These are phyloP conservation scores for Toxostoma redivivum DNA, from an alignment of 2,113 vertebrate genomes.

Conservation along the genomic window DNA sequence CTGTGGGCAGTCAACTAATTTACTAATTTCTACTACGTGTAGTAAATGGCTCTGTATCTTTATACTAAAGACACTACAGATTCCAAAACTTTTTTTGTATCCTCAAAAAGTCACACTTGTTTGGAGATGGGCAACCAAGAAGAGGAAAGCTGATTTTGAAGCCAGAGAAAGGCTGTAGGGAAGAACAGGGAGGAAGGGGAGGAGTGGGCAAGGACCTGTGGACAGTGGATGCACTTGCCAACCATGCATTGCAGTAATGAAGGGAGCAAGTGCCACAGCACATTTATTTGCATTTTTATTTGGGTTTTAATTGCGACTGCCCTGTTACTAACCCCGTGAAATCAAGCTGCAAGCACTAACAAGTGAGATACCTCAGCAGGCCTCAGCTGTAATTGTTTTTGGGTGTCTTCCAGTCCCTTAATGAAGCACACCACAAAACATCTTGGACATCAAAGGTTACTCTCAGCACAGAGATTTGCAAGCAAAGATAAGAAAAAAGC, in stretches of 20 bases:
- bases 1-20: background rate
- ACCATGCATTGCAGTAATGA: fast-evolving
- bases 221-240: background rate
- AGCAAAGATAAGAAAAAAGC: background rate
- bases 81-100: background rate
- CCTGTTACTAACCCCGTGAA: background rate
- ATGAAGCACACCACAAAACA: background rate
- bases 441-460: fast-evolving
- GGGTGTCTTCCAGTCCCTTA: background rate
- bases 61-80: background rate
- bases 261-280: background rate
- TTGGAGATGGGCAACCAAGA: background rate
- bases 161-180: background rate
- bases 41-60: background rate
- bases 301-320: background rate
- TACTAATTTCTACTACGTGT: background rate
- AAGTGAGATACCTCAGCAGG: background rate
- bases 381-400: background rate
- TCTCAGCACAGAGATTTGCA: background rate
- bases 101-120: background rate
- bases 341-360: background rate
- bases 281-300: no score
- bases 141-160: background rate
- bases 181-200: background rate
- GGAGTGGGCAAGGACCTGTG: background rate